A percentile compares a stretch with the other conserved stretches of the same genome.
These are phyloP conservation scores for Malacoctenus gilli DNA, from an alignment of 2,797 vertebrate species.

Conservation along the genomic window DNA sequence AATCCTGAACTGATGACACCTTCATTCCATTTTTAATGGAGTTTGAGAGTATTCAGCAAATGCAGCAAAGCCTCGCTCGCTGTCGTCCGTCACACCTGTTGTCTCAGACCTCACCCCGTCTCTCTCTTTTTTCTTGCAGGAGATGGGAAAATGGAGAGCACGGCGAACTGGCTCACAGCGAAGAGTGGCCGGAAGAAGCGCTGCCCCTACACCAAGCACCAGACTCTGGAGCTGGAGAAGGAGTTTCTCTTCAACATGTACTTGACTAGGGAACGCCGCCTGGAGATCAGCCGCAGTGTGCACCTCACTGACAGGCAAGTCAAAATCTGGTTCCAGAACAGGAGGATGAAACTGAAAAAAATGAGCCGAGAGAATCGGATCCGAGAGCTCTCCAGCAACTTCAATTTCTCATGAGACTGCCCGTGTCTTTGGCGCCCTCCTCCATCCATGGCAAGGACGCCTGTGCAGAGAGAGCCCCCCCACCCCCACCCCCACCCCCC, in stretches of 20 bases:
- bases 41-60: slow-evolving; percentile 1
- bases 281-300: slow-evolving; percentile 98
- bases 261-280: slow-evolving; percentile 97
- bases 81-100: slow-evolving; percentile 45
- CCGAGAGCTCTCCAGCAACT: slow-evolving; percentile 96
- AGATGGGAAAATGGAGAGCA: slow-evolving; percentile 87
- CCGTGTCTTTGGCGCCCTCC: slow-evolving; percentile 66
- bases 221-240: slow-evolving; percentile 98
- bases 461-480: slow-evolving; percentile 55
- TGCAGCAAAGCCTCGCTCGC: not conserved
- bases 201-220: slow-evolving; percentile 97
- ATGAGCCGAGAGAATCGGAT: slow-evolving; percentile 98
- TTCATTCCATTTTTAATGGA: too few species aligned
- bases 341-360: slow-evolving; percentile 99
- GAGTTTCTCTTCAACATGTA: slow-evolving; percentile 99
- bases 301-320: slow-evolving; percentile 99
- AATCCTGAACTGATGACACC: too few species aligned
- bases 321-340: slow-evolving; percentile 99
- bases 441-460: slow-evolving; percentile 64
- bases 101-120: slow-evolving; percentile 50
- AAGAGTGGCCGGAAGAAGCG: slow-evolving; percentile 98
- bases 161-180: slow-evolving; percentile 96
- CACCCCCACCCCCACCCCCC: not conserved
- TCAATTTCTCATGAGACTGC: slow-evolving; percentile 94
- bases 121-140: slow-evolving; percentile 72